phyloP scores from a whole-genome alignment of 2,888 invertebrate genomes.

The Alloscopus bannaensis region DNA sequence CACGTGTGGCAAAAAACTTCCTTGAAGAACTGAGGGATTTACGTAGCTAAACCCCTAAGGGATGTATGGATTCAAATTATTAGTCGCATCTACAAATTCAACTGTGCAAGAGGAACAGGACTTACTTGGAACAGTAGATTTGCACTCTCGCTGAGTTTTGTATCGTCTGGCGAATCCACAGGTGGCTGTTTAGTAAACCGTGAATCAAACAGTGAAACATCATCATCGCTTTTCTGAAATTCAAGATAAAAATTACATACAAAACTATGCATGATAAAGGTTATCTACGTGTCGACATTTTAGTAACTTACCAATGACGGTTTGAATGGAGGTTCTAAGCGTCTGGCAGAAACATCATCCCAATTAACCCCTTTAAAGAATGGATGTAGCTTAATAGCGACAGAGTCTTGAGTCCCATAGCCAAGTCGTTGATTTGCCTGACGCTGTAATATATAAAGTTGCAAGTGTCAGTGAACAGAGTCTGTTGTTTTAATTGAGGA shows the following conservation, averaged over 20 bases:
- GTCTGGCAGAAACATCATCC: conserved; percentile 76
- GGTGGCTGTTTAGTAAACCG: conserved; percentile 98
- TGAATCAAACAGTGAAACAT: conserved; percentile 98
- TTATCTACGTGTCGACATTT: too few species aligned
- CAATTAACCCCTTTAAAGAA: conserved; percentile 49
- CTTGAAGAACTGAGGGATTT: conserved; percentile 95
- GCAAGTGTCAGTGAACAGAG: not conserved
- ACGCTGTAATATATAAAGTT: conserved; percentile 17
- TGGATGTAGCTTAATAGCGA: conserved; percentile 45
- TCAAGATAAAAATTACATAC: not conserved
- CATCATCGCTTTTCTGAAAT: conserved; percentile 91
- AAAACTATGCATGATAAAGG: not conserved
- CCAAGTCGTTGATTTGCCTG: conserved; percentile 52
- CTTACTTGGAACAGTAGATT: conserved; percentile 96
- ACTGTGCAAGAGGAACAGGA: not conserved
- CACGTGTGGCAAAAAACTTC: conserved; percentile 85
- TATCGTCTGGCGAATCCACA: conserved; percentile 97
- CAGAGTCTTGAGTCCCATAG: conserved; percentile 43
- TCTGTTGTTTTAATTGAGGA: not conserved
- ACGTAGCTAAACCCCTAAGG: conserved; percentile 97
- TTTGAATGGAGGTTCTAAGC: conserved; percentile 96
- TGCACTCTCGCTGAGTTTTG: conserved; percentile 95
- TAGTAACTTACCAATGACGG: conserved; percentile 87
- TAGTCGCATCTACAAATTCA: conserved; percentile 73
- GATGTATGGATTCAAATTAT: not conserved